Conservation (phyloP, 2,888 invertebrate genomes). For the Carpatolechia fugitivella region DNA sequence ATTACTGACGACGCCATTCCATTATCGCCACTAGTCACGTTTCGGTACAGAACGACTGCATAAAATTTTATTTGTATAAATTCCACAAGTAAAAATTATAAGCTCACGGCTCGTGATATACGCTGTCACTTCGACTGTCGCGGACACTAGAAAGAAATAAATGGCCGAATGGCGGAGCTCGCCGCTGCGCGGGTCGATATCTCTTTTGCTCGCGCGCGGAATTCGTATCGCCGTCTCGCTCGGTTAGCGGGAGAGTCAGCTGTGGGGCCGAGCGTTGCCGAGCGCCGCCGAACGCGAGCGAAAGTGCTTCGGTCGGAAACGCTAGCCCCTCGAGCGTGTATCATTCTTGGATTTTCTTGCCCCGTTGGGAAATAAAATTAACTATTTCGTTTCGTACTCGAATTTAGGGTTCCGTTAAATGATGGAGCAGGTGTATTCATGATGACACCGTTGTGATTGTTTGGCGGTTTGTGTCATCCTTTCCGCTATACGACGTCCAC, state of each 20-base stretch:
- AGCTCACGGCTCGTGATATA: conserved; percentile 58
- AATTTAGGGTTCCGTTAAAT: too few relatives aligned
- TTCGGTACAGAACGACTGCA: conserved; percentile 45
- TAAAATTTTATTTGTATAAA: conserved; percentile 61
- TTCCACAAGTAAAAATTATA: conserved; percentile 66
- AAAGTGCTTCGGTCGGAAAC: conserved; percentile 64
- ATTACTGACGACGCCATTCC: conserved; percentile 35
- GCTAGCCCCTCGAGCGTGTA: conserved; percentile 30
- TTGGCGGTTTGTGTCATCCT: too few relatives aligned
- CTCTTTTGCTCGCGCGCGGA: conserved; percentile 37
- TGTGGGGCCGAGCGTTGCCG: conserved; percentile 68
- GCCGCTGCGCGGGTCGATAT: conserved; percentile 48
- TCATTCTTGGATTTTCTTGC: conserved; percentile 35
- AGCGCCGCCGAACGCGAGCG: conserved; percentile 61
- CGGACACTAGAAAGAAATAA: conserved; percentile 72
- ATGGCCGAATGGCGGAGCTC: conserved; percentile 60
- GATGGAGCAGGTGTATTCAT: too few relatives aligned
- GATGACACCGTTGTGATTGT: too few relatives aligned
- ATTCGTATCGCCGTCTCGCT: conserved; percentile 43
- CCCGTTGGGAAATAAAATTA: conserved; percentile 25
- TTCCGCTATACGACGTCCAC: too few relatives aligned
- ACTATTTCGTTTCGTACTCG: conserved; percentile 18
- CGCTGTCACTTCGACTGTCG: conserved; percentile 70
- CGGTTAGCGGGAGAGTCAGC: conserved; percentile 65
- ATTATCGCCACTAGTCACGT: conserved; percentile 4